Base-by-base conservation (phyloP, 2,113 vertebrate genomes). In the Rhynchopsitta pachyrhyncha region DNA sequence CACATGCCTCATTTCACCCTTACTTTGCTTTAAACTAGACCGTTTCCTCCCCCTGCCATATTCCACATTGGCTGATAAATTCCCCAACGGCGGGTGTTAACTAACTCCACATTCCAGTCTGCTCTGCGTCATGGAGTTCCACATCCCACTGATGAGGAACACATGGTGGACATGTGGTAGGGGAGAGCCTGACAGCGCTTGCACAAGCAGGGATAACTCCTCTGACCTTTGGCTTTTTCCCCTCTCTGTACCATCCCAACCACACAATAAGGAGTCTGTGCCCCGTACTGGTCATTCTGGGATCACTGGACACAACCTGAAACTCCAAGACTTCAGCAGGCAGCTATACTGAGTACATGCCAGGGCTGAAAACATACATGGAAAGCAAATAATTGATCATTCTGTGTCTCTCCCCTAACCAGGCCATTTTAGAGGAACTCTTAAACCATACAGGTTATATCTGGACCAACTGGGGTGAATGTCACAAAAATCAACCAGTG, bases 121-220 rank as follows among this genome's bases (percentile, higher is more conserved):
- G 92, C 95, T 98, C 94, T 97, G 97, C 95, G 89, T 97, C 97
- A 97, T 97, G 94, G 96, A 97, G 96, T 96, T 96, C 97, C 97
- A 97, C 96, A 96, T 83, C 95, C 95, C 86, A 53, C 90, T 97
- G 97, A 97, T 97, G 97, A 97, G 92, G 97, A 97, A 97, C 97
- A 97, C 97, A 97, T 98, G 97, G 95, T 1, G 42, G 93, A 94
- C 97, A 97, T 97, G 97, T 97, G 96, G 84, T 83, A 95, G 53
- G 74, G 81, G 92, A 96, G 91, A 97, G 84, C 95, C 97, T 95
- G 95, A 96, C 94, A 93, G 92, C 3, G 5, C 93, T 94, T 29
- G 1, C 95, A 95, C 93, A 97, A 76, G 93, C 86, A 81, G 86
- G 96, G 95, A 88, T 95, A 97, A 97, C 95, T 95, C 84, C 88